Evolutionary conservation across 2,888 invertebrate genomes (phyloP).

Genomic region (Eupithecia dodoneata): DNA sequence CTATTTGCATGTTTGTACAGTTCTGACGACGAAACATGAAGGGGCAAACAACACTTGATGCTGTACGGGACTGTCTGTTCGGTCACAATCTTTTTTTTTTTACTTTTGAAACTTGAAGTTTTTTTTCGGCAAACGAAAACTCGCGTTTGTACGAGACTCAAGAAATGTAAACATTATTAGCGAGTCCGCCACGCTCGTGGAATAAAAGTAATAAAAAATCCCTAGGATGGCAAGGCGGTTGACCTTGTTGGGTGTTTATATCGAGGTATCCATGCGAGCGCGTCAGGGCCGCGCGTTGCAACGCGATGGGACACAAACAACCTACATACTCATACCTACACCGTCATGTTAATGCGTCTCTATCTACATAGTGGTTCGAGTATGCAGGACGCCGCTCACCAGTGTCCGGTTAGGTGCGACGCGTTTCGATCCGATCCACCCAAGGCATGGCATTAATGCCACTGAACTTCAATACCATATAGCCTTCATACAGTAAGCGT

Average conservation of each 20-base stretch:
- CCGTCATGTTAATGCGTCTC: conserved; percentile 53
- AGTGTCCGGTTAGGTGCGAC: conserved; percentile 73
- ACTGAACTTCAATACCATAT: conserved; percentile 63
- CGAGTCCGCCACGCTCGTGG: conserved; percentile 40
- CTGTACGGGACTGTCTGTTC: neutral
- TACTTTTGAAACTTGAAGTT: too few relatives aligned
- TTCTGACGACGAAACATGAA: neutral
- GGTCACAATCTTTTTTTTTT: neutral
- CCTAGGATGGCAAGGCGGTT: conserved; percentile 65
- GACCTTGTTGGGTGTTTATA: conserved; percentile 79
- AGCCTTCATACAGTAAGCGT: neutral
- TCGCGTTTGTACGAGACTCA: neutral
- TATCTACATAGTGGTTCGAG: conserved; percentile 69
- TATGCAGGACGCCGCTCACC: conserved; percentile 73
- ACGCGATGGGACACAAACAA: conserved; percentile 73
- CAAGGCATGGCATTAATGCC: conserved; percentile 64
- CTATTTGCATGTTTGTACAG: neutral
- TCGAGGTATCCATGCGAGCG: conserved; percentile 70
- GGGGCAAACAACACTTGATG: neutral
- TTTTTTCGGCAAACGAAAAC: neutral
- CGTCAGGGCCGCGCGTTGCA: conserved; percentile 78
- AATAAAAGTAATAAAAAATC: conserved; percentile 54
- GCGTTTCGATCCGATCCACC: conserved; percentile 55
- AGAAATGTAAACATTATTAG: conserved; percentile 9
- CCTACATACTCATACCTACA: conserved; percentile 67